Base-by-base conservation (phyloP, 2,888 invertebrate species). In the Apoda limacodes region DNA sequence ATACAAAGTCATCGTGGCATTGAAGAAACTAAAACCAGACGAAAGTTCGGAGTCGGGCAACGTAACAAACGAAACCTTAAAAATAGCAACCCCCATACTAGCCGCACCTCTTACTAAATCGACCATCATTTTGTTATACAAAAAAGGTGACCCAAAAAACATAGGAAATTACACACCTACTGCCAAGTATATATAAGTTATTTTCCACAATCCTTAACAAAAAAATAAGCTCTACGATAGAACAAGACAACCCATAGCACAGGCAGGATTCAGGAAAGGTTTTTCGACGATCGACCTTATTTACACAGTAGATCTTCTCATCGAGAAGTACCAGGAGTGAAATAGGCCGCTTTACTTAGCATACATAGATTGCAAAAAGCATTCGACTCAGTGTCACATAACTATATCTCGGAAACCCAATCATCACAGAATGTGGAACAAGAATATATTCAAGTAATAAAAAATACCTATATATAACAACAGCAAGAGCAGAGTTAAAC, bases 221-320 rank as follows among this genome's bases (percentile, higher is more conserved):
- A 26, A 39, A 22, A 34, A 36, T 43, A 17, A 30, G 31, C 12
- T 3, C 7, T 9, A 36, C 30, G 11, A 4, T 32, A 12, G 30
- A 30, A 21, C 12, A 3, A 11, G 3, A 4, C 39, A 33, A 20
- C 35, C 33, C 9, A 12, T 33, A 13, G 34, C 33, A 20, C 38
- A 38, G 28, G 33, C 37, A 9, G 33, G 30, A 12, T 34, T 34
- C 13, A 22, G 34, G 13, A 28, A 31, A 14, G 27, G 36, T 3
- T 34, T 21, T 11, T 34, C 36, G 4, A 38, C 41, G 1, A 22
- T 33, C 3, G 41, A 41, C 13, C 37, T 37, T n/a, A 34, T 32
- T 23, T 29, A 33, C 22, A 11, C 31, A 3, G 9, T 40, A 9
- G 30, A 35, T 9, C 19, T 32, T 19, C 2, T 35, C 2, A 34